These are phyloP conservation scores for Steromphala cineraria DNA, from an alignment of 2,888 invertebrate species.

Conservation along the genomic window DNA sequence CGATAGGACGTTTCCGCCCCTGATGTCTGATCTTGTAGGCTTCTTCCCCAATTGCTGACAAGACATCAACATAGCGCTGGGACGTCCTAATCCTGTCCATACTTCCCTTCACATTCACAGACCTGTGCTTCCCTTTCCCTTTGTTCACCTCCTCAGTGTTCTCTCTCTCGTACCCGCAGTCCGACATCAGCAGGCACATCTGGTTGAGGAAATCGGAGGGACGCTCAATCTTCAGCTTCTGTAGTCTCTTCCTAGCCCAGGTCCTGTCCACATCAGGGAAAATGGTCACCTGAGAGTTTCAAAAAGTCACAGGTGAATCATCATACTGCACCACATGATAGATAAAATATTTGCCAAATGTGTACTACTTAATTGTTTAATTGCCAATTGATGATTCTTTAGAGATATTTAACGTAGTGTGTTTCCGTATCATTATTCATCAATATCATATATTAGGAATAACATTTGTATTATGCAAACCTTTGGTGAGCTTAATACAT, in stretches of 20 bases:
- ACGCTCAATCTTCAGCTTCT: background rate
- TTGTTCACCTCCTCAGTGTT: background rate
- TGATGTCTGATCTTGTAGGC: background rate
- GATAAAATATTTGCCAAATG: no score
- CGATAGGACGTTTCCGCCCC: background rate
- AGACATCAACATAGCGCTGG: background rate
- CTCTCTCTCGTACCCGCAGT: background rate
- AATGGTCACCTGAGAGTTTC: background rate
- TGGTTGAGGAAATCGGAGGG: background rate
- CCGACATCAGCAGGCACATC: background rate
- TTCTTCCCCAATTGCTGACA: background rate
- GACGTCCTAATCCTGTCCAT: background rate
- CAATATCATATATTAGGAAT: no score
- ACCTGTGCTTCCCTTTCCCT: background rate
- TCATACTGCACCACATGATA: no score
- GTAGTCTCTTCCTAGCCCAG: background rate
- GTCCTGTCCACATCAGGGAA: slow-evolving; percentile 20
- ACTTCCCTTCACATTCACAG: background rate
- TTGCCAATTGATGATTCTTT: no score
- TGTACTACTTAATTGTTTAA: no score
- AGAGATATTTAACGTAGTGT: no score
- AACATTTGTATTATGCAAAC: no score
- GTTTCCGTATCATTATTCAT: no score
- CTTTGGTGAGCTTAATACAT: no score
- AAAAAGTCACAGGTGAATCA: no score